A percentile compares a stretch with the other conserved stretches of the same genome.
Evolutionary conservation across 2,888 invertebrate genomes (phyloP).

Genomic region (Lasioglossum figueresi): DNA sequence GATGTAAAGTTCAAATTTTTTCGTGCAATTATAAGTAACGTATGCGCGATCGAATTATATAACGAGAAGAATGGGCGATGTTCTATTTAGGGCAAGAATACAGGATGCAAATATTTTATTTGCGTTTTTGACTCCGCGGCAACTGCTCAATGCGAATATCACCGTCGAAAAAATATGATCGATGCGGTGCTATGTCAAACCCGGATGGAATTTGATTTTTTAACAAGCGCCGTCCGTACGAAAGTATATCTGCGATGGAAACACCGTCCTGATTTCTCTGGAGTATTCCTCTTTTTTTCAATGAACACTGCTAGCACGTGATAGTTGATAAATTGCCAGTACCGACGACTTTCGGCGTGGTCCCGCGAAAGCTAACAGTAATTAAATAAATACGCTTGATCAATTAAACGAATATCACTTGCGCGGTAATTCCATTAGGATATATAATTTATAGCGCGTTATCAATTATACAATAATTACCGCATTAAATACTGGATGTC

Average conservation of each 20-base stretch:
- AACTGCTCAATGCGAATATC: constrained; percentile 3
- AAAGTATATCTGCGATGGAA: not conserved
- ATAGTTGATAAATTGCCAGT: not conserved
- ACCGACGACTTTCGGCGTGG: not conserved
- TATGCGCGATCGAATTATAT: not conserved
- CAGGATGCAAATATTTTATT: not conserved
- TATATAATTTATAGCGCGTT: not conserved
- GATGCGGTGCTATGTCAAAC: not conserved
- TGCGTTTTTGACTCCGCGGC: not conserved
- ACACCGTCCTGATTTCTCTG: constrained; percentile 33
- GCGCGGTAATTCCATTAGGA: not conserved
- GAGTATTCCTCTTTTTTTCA: constrained; percentile 26
- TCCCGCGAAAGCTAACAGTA: not conserved
- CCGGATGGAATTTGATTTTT: constrained; percentile 25
- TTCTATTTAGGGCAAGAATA: not conserved
- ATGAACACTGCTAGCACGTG: not conserved
- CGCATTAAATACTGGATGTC: not conserved
- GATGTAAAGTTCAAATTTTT: not conserved
- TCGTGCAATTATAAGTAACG: not conserved
- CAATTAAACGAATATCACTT: constrained; percentile 8
- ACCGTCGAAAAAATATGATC: constrained; percentile 2
- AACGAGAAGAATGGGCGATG: not conserved
- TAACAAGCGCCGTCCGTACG: not conserved
- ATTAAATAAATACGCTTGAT: not conserved
- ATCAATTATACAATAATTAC: not conserved